Percentiles rank a stretch among this genome's conserved stretches.
phyloP scores from a whole-genome alignment of 2,113 vertebrate species.

The Gallinago jamesoni region DNA sequence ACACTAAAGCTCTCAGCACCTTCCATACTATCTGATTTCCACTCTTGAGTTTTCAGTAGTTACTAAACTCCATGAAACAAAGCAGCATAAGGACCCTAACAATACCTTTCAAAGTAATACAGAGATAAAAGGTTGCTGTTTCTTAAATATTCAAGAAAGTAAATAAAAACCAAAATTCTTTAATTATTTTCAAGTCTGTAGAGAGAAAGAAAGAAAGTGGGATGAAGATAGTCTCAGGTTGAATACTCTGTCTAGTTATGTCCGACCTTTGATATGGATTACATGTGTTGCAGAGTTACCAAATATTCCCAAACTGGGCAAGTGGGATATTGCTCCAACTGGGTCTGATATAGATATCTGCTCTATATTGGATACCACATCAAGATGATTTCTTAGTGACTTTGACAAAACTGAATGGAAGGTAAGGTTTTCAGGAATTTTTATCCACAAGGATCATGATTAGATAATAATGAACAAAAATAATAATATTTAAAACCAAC shows the following conservation, averaged over 20 bases:
- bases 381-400: not conserved
- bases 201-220: not conserved
- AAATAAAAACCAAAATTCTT: not conserved
- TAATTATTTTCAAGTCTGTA: not conserved
- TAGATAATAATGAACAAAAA: not conserved
- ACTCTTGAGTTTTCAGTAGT: not conserved
- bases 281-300: not conserved
- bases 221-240: not conserved
- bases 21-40: fast-evolving
- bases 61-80: not conserved
- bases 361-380: not conserved
- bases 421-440: not conserved
- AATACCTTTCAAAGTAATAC: not conserved
- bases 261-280: not conserved
- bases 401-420: not conserved
- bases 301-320: not conserved
- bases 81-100: not conserved
- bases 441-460: not conserved
- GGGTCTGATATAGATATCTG: not conserved
- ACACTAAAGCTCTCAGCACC: not conserved
- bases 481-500: fast-evolving
- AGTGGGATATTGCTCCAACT: not conserved
- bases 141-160: not conserved
- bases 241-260: not conserved
- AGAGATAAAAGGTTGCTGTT: not conserved